phyloP scores from a whole-genome alignment of 2,888 invertebrate species.

The Calephelis perditalis region DNA sequence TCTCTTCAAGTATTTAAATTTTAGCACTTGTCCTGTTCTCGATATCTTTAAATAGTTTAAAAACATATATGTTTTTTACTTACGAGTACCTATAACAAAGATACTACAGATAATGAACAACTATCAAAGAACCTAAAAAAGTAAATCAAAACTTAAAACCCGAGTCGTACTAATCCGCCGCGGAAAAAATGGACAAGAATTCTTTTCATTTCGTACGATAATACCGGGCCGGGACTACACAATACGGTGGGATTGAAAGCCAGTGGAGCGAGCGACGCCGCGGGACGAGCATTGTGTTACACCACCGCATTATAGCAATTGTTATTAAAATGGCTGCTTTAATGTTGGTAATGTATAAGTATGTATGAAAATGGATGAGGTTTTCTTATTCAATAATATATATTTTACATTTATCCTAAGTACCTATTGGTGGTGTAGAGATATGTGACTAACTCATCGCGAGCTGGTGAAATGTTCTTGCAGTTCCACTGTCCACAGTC shows the following conservation, averaged over 20 bases:
- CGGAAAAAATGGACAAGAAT: constrained; percentile 47
- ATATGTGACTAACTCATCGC: too few species aligned
- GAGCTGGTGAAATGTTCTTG: too few species aligned
- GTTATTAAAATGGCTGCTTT: constrained; percentile 48
- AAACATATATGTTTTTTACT: too few species aligned
- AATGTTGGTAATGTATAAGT: constrained; percentile 22
- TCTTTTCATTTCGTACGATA: constrained; percentile 64
- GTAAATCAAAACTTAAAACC: constrained; percentile 21
- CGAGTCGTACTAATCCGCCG: constrained; percentile 39
- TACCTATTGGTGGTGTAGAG: too few species aligned
- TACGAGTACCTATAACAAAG: not conserved
- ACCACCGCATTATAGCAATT: constrained; percentile 37
- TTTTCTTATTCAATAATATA: too few species aligned
- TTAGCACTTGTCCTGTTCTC: too few species aligned
- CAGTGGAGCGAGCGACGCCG: constrained; percentile 55
- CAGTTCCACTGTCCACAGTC: too few species aligned
- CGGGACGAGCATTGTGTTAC: constrained; percentile 53
- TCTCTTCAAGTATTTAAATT: too few species aligned
- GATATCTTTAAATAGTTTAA: too few species aligned
- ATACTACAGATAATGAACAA: not conserved
- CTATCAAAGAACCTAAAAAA: constrained; percentile 20
- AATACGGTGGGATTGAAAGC: constrained; percentile 55
- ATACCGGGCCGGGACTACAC: constrained; percentile 45
- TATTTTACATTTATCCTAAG: constrained; percentile 24
- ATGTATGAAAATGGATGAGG: not conserved